Percentiles rank a stretch among this genome's conserved stretches.
Conservation (phyloP, 2,797 vertebrate species). For the Danio kyathit region DNA sequence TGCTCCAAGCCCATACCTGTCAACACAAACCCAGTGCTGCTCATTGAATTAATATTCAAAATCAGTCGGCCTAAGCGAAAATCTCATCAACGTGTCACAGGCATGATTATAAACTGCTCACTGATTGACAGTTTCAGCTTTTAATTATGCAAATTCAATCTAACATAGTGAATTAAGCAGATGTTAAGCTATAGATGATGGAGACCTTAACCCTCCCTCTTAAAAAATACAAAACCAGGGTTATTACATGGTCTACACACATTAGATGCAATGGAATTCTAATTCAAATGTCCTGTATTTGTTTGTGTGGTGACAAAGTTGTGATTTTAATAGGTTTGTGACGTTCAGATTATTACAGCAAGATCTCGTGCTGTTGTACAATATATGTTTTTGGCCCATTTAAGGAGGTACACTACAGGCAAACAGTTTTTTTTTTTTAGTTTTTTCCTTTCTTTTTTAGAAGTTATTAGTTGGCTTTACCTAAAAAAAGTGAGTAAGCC, state of each 20-base stretch:
- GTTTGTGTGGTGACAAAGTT: too few relatives aligned
- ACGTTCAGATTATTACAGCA: too few relatives aligned
- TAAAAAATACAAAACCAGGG: background rate
- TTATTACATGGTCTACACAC: background rate
- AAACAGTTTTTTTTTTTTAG: too few relatives aligned
- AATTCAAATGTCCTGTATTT: too few relatives aligned
- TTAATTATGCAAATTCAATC: conserved; percentile 41
- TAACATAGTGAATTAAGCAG: conserved; percentile 24
- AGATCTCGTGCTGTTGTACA: too few relatives aligned
- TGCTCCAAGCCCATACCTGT: conserved; percentile 4
- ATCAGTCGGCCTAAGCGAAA: conserved; percentile 34
- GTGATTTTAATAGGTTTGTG: too few relatives aligned
- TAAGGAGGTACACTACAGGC: too few relatives aligned
- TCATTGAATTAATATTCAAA: conserved; percentile 39
- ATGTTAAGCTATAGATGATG: conserved; percentile 1
- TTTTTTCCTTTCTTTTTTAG: too few relatives aligned
- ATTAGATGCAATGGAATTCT: background rate
- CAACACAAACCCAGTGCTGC: conserved; percentile 6
- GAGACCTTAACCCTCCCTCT: background rate
- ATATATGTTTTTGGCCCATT: too few relatives aligned
- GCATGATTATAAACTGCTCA: conserved; percentile 15
- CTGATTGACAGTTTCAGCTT: conserved; percentile 27
- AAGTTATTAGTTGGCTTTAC: too few relatives aligned
- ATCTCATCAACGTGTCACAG: conserved; percentile 31
- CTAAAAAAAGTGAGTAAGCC: too few relatives aligned